Percentiles rank a stretch among this genome's conserved stretches.
Evolutionary conservation across 2,113 vertebrate species (phyloP).

Genomic region (Pelobates fuscus): DNA sequence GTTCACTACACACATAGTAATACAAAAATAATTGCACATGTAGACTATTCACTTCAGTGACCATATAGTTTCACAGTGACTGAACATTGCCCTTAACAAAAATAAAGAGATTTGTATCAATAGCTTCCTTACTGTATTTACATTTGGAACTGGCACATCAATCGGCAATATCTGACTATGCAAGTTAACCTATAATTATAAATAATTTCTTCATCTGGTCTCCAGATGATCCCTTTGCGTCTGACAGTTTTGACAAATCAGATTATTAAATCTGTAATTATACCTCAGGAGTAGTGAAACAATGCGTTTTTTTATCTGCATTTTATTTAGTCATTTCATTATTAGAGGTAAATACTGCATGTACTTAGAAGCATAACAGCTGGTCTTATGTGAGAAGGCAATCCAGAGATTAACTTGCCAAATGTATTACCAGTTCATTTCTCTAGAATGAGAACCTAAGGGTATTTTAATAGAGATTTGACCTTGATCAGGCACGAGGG

Average conservation of each 20-base stretch:
- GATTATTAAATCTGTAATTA: constrained; percentile 74
- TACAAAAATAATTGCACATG: background rate
- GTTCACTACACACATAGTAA: background rate
- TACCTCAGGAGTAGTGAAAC: constrained; percentile 62
- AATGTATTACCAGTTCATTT: constrained; percentile 66
- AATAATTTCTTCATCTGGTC: constrained; percentile 72
- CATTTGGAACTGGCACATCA: constrained; percentile 3
- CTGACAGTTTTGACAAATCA: constrained; percentile 77
- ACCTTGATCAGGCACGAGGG: constrained; percentile 61
- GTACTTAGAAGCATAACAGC: constrained; percentile 62
- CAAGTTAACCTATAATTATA: constrained; percentile 72
- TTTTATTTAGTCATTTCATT: constrained; percentile 63
- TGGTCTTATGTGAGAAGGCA: constrained; percentile 67
- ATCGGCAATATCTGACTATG: constrained; percentile 71
- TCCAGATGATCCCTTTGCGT: constrained; percentile 75
- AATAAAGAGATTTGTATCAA: too few relatives aligned
- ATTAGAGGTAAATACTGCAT: constrained; percentile 66
- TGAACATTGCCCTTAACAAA: too few relatives aligned
- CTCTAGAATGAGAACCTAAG: constrained; percentile 59
- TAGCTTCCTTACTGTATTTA: background rate
- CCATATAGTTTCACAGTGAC: background rate
- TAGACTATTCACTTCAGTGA: background rate
- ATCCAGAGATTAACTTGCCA: constrained; percentile 67
- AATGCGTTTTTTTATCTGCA: constrained; percentile 43
- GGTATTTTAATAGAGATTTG: constrained; percentile 64